phyloP scores from a whole-genome alignment of 2,113 vertebrate species.

The Syngnathus floridae region DNA sequence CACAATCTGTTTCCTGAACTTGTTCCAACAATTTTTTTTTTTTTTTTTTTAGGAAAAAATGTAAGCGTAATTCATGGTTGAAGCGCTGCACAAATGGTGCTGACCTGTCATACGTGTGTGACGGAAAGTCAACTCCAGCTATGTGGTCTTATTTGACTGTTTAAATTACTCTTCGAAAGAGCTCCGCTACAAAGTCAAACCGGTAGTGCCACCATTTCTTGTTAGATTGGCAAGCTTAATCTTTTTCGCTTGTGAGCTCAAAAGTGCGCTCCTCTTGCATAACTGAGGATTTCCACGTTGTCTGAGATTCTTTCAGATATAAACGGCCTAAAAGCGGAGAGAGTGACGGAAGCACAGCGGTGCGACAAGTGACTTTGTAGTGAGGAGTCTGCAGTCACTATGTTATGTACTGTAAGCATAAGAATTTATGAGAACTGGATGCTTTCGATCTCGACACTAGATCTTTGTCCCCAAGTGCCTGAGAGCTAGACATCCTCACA shows the following conservation, averaged over 20 bases:
- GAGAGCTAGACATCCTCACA: not conserved
- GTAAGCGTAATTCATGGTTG: too few relatives aligned
- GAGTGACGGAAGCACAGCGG: conserved; percentile 6
- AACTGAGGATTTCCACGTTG: conserved; percentile 6
- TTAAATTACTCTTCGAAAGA: not conserved
- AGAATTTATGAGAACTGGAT: too few relatives aligned
- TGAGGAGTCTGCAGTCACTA: not conserved
- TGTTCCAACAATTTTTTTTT: not conserved
- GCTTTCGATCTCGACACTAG: not conserved
- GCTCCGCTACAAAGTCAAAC: not conserved
- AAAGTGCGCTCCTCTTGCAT: conserved; percentile 17
- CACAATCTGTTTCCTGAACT: not conserved
- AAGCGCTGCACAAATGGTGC: too few relatives aligned
- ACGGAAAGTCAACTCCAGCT: not conserved
- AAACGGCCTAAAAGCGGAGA: not conserved
- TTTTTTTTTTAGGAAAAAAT: too few relatives aligned
- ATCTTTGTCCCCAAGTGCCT: not conserved
- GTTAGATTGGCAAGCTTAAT: not conserved
- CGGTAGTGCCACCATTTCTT: not conserved
- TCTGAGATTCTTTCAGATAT: conserved; percentile 1
- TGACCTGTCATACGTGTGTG: too few relatives aligned
- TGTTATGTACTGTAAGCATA: not conserved
- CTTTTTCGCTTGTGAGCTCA: not conserved
- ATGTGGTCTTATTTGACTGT: not conserved
- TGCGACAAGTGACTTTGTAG: not conserved